These are phyloP conservation scores for Oscheius sp. DNA, from an alignment of 1,140 invertebrate species.

Conservation along the genomic window DNA sequence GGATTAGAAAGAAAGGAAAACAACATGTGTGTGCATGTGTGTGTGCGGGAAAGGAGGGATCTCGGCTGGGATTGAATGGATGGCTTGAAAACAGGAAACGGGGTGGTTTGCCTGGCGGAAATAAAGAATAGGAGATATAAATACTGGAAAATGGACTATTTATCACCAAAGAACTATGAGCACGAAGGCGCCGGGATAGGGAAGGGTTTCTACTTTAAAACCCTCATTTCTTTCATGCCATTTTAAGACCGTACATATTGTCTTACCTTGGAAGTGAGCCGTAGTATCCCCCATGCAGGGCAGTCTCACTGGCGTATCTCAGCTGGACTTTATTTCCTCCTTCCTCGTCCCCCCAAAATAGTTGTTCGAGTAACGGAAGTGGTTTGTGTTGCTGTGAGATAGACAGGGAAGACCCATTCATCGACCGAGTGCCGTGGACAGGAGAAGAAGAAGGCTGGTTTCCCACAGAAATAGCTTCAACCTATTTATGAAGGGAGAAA, in stretches of 20 bases:
- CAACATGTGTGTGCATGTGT: too few relatives aligned
- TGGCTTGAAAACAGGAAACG: too few relatives aligned
- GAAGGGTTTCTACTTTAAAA: too few relatives aligned
- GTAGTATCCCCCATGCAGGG: slow-evolving; percentile 3
- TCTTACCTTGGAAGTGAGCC: slow-evolving; percentile 20
- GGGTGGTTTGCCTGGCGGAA: too few relatives aligned
- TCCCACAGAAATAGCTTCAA: neutral
- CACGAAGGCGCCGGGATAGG: too few relatives aligned
- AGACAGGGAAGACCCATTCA: neutral
- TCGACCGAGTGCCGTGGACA: neutral
- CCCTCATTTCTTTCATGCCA: too few relatives aligned
- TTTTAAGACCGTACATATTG: neutral
- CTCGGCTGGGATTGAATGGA: too few relatives aligned
- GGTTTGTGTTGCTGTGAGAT: neutral
- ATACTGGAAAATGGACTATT: too few relatives aligned
- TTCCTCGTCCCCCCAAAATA: slow-evolving; percentile 28
- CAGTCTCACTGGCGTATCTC: slow-evolving; percentile 19
- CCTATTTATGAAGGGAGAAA: neutral
- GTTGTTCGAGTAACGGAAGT: slow-evolving; percentile 23
- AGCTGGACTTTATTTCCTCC: neutral
- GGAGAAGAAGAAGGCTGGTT: neutral
- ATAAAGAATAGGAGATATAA: too few relatives aligned
- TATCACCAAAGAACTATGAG: too few relatives aligned
- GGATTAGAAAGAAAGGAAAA: too few relatives aligned
- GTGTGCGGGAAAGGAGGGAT: too few relatives aligned